Evolutionary conservation across 2,113 vertebrate species (phyloP).

Genomic region (Acanthisitta chloris): DNA sequence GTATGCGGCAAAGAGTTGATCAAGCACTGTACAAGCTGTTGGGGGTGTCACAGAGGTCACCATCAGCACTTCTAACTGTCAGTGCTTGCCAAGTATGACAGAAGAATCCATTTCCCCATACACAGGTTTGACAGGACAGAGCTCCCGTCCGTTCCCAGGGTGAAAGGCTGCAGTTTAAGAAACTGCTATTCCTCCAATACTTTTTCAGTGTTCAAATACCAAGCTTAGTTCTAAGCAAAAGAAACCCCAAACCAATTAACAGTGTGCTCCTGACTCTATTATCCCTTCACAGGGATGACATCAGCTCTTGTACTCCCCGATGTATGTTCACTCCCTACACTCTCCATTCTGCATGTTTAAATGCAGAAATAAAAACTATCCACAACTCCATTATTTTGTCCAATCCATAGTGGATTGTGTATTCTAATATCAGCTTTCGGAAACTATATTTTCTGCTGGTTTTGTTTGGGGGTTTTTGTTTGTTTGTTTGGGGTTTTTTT

Average conservation of each 20-base stretch:
- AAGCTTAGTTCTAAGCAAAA: neutral
- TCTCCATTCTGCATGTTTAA: neutral
- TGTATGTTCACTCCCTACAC: neutral
- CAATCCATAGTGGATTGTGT: neutral
- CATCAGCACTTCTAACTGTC: neutral
- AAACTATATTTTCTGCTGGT: neutral
- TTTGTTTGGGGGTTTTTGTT: neutral
- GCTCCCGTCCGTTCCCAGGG: neutral
- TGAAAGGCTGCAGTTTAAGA: neutral
- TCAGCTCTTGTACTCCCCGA: neutral
- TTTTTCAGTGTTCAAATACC: neutral
- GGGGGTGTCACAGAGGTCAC: neutral
- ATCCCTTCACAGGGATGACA: neutral
- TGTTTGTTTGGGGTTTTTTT: neutral
- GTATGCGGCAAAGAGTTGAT: neutral
- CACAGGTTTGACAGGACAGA: conserved; percentile 2
- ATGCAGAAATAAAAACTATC: neutral
- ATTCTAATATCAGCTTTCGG: neutral
- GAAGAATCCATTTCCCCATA: conserved; percentile 15
- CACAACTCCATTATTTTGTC: neutral
- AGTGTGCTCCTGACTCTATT: neutral
- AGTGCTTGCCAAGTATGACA: conserved; percentile 27
- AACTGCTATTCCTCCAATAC: neutral
- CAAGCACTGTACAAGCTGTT: conserved; percentile 43
- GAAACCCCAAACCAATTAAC: neutral